Evolutionary conservation across 2,888 invertebrate species (phyloP), one percentile per base, ranked within the genome.

Genomic region (Sympetrum striolatum): DNA sequence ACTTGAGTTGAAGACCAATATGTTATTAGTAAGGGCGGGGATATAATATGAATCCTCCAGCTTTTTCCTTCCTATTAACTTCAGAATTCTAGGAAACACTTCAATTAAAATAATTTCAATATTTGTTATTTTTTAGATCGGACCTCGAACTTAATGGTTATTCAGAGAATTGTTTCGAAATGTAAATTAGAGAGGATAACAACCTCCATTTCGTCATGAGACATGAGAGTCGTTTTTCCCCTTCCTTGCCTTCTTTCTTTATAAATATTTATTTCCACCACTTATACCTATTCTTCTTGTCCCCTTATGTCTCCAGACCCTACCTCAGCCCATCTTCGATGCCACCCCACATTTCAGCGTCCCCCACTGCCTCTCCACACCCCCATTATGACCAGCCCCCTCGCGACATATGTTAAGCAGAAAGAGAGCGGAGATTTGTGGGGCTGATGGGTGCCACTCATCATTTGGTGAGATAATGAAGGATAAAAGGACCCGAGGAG

Each of bases 381-480:
- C 81, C 18, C 44, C n/a, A 25, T 39, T n/a, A n/a, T 81, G 81
- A 81, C 12, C 81, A 39, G 81, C 12, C 81, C 31, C 35, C 58
- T 35, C 58, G 31, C 31, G 86, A 86, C 86, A 64, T 64, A 39
- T 64, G 86, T n/a, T 64, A 35, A 37, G 60, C 60, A 86, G 86
- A n/a, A 53, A 48, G 58, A 31, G 82, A n/a, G 58, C 31, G 58
- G 35, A 35, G 82, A 82, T 58, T 58, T 53, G 53, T 35, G 82
- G 37, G 37, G n/a, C 2, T 60, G 60, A 60, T 82, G 82, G 58
- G 22, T 82, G 82, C 82, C 82, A 82, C 58, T 82, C 86, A 86
- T 86, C 86, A 64, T 86, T 37, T n/a, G 37, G 37, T 60, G 86
- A 12, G 86, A 64, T 58, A 58, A 82, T 53, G 82, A 58, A 82